Percentiles rank a stretch among this genome's conserved stretches.
Evolutionary conservation across 2,888 invertebrate species (phyloP).

Genomic region (Heterodera filipjevi): DNA sequence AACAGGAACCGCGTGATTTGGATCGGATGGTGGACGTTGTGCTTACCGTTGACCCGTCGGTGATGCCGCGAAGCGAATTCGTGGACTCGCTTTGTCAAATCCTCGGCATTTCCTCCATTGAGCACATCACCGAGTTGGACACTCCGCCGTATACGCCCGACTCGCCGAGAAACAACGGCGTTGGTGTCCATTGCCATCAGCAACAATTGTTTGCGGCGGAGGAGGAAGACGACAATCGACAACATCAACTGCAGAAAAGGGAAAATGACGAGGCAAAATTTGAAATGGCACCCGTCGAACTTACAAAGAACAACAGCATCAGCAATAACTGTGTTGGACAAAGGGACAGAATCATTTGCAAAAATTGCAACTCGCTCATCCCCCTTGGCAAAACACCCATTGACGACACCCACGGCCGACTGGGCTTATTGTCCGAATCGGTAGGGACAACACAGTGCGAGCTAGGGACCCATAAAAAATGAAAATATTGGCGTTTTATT

Average conservation of each 20-base stretch:
- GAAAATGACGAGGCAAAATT: neutral
- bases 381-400: slow-evolving; percentile 33
- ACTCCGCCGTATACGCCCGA: slow-evolving; percentile 36
- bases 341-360: slow-evolving; percentile 28
- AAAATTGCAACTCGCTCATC: slow-evolving; percentile 35
- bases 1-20: slow-evolving; percentile 14
- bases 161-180: neutral
- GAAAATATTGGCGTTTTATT: too few relatives aligned
- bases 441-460: neutral
- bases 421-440: slow-evolving; percentile 42
- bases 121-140: slow-evolving; percentile 26
- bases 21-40: slow-evolving; percentile 30
- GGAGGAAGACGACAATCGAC: neutral
- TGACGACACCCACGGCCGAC: slow-evolving; percentile 42
- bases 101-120: slow-evolving; percentile 18
- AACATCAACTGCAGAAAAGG: neutral
- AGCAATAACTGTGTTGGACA: neutral
- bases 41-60: slow-evolving; percentile 24
- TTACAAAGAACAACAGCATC: neutral
- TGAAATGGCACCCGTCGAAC: neutral
- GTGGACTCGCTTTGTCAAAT: slow-evolving; percentile 29
- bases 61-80: slow-evolving; percentile 25
- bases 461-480: neutral
- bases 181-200: neutral
- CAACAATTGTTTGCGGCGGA: neutral